These are phyloP conservation scores for Diceros bicornis DNA, from an alignment of 2,797 vertebrate species.

Conservation along the genomic window DNA sequence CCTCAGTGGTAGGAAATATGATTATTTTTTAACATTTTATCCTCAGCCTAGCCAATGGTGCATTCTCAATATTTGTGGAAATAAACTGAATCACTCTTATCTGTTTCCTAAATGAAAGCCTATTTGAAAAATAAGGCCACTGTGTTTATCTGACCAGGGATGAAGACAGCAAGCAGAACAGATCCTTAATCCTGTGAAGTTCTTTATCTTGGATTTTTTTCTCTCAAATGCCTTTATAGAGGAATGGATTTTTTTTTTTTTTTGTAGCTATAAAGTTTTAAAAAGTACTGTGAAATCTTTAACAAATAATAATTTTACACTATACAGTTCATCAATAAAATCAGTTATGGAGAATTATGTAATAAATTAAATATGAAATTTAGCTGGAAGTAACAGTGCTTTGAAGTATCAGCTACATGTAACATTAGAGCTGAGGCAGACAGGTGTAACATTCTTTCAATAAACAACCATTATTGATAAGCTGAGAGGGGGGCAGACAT, in stretches of 20 bases:
- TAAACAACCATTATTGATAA: slow-evolving; percentile 83
- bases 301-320: slow-evolving; percentile 89
- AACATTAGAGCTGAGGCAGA: slow-evolving; percentile 85
- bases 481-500: not conserved
- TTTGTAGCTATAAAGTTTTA: slow-evolving; percentile 80
- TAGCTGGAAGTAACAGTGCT: slow-evolving; percentile 85
- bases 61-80: slow-evolving; percentile 55
- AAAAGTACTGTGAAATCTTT: slow-evolving; percentile 86
- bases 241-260: not conserved
- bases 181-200: slow-evolving; percentile 79
- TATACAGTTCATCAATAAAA: slow-evolving; percentile 88
- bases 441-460: slow-evolving; percentile 86
- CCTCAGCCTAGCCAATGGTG: slow-evolving; percentile 42
- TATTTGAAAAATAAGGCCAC: slow-evolving; percentile 75
- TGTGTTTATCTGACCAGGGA: slow-evolving; percentile 68
- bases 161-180: slow-evolving; percentile 75
- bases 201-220: slow-evolving; percentile 76
- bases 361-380: slow-evolving; percentile 90
- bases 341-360: slow-evolving; percentile 85
- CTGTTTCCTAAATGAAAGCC: slow-evolving; percentile 75
- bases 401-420: slow-evolving; percentile 85
- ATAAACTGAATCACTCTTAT: slow-evolving; percentile 74
- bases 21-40: slow-evolving; percentile 65
- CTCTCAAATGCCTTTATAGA: slow-evolving; percentile 81
- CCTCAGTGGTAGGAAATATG: not conserved